Evolutionary conservation across 2,797 vertebrate species (phyloP).

Genomic region (Mastacembelus armatus): DNA sequence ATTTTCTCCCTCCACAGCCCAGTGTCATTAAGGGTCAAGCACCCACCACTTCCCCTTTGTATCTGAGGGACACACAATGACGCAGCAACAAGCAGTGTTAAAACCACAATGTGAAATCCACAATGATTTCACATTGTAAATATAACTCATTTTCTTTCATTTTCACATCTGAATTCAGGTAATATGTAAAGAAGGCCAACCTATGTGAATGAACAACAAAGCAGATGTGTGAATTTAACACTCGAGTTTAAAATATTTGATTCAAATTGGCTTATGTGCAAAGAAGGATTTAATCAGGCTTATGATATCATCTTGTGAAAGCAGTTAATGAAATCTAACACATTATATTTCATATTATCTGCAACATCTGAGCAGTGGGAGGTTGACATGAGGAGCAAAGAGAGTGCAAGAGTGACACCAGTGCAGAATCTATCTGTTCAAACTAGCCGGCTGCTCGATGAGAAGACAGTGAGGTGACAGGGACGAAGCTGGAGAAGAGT

Average conservation of each 20-base stretch:
- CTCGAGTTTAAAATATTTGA: background rate
- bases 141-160: background rate
- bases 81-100: constrained; percentile 28
- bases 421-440: background rate
- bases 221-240: background rate
- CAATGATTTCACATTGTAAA: constrained; percentile 27
- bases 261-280: background rate
- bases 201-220: no score
- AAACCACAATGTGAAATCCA: constrained; percentile 68
- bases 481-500: no score
- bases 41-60: constrained; percentile 13
- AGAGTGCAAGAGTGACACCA: no score
- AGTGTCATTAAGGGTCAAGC: constrained; percentile 51
- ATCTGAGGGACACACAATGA: constrained; percentile 38
- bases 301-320: background rate
- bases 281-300: background rate
- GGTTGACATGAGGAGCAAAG: background rate
- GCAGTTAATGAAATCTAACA: no score
- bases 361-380: no score
- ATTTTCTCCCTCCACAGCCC: constrained; percentile 7
- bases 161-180: background rate
- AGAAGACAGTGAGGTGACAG: background rate
- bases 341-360: no score
- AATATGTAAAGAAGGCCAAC: no score
- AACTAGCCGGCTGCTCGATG: background rate